These are phyloP conservation scores for Triops longicaudatus DNA, from an alignment of 1,140 invertebrate species.

Conservation along the genomic window DNA sequence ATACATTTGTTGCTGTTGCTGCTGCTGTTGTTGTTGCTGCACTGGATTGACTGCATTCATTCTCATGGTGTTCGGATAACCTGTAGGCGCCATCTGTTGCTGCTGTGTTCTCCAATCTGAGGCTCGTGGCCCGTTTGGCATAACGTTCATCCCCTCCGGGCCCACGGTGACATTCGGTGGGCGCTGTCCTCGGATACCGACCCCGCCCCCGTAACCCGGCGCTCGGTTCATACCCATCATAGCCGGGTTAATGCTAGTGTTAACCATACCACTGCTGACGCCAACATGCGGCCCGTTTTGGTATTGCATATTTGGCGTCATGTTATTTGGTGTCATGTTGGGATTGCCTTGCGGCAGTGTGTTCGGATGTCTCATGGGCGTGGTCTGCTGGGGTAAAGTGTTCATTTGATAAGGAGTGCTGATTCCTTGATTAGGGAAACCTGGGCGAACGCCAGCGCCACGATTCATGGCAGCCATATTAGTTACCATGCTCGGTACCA, in stretches of 20 bases:
- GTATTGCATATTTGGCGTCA: neutral
- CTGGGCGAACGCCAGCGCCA: neutral
- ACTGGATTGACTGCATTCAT: neutral
- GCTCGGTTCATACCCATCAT: slow-evolving; percentile 23
- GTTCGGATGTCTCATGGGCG: neutral
- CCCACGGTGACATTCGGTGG: slow-evolving; percentile 27
- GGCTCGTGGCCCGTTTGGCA: neutral
- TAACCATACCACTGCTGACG: neutral
- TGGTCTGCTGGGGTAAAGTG: neutral
- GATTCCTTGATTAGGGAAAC: neutral
- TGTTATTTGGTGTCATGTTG: neutral
- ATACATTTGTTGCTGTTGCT: slow-evolving; percentile 18
- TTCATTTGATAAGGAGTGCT: neutral
- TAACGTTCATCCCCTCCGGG: slow-evolving; percentile 24
- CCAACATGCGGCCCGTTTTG: neutral
- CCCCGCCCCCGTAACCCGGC: neutral
- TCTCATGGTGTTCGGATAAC: slow-evolving; percentile 1
- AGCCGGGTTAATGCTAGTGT: slow-evolving; percentile 1
- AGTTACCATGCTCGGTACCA: neutral
- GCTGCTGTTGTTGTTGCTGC: slow-evolving; percentile 21
- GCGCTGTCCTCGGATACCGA: slow-evolving; percentile 20
- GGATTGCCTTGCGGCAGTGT: neutral
- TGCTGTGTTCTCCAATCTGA: slow-evolving; percentile 20
- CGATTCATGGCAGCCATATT: neutral
- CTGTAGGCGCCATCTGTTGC: slow-evolving; percentile 26